phyloP scores from a whole-genome alignment of 1,140 invertebrate genomes.

The Trissolcus basalis region DNA sequence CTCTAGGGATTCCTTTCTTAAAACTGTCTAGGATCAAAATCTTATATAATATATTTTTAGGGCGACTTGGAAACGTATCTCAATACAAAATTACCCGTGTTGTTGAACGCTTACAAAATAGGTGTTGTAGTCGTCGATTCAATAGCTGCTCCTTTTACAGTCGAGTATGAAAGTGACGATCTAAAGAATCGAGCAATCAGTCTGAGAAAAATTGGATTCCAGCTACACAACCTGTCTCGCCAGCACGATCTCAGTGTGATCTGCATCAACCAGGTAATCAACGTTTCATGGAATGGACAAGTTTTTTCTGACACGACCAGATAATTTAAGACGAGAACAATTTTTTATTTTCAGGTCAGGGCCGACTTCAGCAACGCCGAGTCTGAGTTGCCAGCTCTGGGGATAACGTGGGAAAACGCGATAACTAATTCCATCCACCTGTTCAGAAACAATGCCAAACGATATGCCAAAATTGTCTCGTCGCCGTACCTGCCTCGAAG shows the following conservation, averaged over 20 bases:
- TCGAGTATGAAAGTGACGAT: slow-evolving; percentile 77
- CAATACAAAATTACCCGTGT: slow-evolving; percentile 72
- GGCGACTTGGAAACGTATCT: slow-evolving; percentile 79
- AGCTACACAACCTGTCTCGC: slow-evolving; percentile 78
- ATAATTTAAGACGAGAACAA: too few relatives aligned
- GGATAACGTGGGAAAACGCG: slow-evolving; percentile 83
- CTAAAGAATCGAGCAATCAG: slow-evolving; percentile 76
- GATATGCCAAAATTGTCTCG: slow-evolving; percentile 61
- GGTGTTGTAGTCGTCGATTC: slow-evolving; percentile 85
- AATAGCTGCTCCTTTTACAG: slow-evolving; percentile 83
- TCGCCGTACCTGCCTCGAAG: slow-evolving; percentile 67
- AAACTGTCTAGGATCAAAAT: too few relatives aligned
- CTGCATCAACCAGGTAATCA: slow-evolving; percentile 86
- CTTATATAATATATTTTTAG: slow-evolving; percentile 65
- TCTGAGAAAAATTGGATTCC: slow-evolving; percentile 78
- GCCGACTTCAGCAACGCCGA: slow-evolving; percentile 59
- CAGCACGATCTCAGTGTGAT: slow-evolving; percentile 79
- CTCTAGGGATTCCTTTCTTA: too few relatives aligned
- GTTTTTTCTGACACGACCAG: too few relatives aligned
- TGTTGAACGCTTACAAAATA: slow-evolving; percentile 77
- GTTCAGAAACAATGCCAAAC: slow-evolving; percentile 65
- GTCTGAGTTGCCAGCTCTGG: slow-evolving; percentile 77
- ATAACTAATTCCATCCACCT: slow-evolving; percentile 81
- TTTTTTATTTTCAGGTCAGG: slow-evolving; percentile 69
- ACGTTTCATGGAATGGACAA: too few relatives aligned